These are phyloP conservation scores for Malthinus seriepunctatus DNA, from an alignment of 2,888 invertebrate genomes.

Conservation along the genomic window DNA sequence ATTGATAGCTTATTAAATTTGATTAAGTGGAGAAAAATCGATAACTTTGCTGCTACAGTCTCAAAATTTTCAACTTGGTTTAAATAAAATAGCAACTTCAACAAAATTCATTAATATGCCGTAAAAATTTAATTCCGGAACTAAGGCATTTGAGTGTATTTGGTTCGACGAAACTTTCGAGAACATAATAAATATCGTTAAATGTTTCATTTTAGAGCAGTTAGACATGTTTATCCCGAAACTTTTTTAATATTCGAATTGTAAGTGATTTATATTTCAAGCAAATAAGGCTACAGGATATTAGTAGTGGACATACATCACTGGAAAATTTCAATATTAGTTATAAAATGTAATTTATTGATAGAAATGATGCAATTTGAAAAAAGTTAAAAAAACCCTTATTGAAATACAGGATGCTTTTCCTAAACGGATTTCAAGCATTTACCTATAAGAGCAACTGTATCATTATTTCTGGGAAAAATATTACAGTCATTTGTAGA, in stretches of 20 bases:
- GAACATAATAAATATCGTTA: conserved; percentile 24
- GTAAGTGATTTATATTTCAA: conserved; percentile 25
- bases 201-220: conserved; percentile 29
- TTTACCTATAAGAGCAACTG: too few species aligned
- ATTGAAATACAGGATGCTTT: background rate
- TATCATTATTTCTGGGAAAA: too few species aligned
- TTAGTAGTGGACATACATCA: conserved; percentile 23
- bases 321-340: conserved; percentile 8
- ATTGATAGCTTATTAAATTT: conserved; percentile 4
- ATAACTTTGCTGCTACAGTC: background rate
- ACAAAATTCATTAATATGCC: background rate
- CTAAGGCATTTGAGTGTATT: background rate
- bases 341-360: conserved; percentile 6
- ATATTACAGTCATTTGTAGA: too few species aligned
- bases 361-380: too few species aligned
- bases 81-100: background rate
- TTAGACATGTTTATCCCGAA: conserved; percentile 31
- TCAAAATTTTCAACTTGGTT: too few species aligned
- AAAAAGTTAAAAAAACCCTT: background rate
- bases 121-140: too few species aligned
- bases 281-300: conserved; percentile 25
- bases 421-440: too few species aligned
- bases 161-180: conserved; percentile 9
- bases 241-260: conserved; percentile 32
- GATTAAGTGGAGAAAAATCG: background rate